Evolutionary conservation across 2,797 vertebrate species (phyloP), one percentile per base, ranked within the genome.

Genomic region (Novumbra hubbsi): DNA sequence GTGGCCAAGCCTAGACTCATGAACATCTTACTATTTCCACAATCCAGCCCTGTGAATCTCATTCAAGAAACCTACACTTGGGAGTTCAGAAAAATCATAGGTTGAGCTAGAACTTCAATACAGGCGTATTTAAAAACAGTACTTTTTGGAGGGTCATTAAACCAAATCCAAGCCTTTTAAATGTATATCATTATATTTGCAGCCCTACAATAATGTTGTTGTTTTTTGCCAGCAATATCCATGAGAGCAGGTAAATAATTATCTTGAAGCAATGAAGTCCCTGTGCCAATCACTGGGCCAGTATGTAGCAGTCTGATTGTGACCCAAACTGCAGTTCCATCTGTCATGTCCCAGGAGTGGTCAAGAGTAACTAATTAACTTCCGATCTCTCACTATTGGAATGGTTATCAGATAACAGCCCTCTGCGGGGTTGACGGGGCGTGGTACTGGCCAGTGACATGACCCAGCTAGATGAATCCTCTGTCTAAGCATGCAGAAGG

Each of bases 391-490:
- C 15, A 30, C 5, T 0, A 6, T 24, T 62, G 12, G 15, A 5
- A 38, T 45, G 27, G 62, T 15, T 30, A 27, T 14, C 28, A 30
- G 62, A 64, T 64, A 30, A 64, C 27, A 30, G 62, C 1, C 14
- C 28, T 28, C 34, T 21, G 21, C 62, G 15, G 15, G 14, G 27
- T 27, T 28, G 28, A 60, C 7, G 19, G 52, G 52, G 52, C 21
- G 12, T 27, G 21, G 55, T 60, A 21, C 55, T 60, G 55, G 16
- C 21, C 55, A 60, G 55, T 60, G 55, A 60, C 55, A 27, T 60
- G 55, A 27, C 32, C 32, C 64, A 66, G 28, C 15, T 66, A n/a
- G 64, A 66, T 19, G 52, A 32, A 68, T 78, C 75, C 78, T 76
- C 38, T 50, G 72, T 82, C 67, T 24, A 66, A n/a, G 5, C 15